These are phyloP conservation scores for Chionis minor DNA, from an alignment of 2,113 vertebrate genomes.

Conservation along the genomic window DNA sequence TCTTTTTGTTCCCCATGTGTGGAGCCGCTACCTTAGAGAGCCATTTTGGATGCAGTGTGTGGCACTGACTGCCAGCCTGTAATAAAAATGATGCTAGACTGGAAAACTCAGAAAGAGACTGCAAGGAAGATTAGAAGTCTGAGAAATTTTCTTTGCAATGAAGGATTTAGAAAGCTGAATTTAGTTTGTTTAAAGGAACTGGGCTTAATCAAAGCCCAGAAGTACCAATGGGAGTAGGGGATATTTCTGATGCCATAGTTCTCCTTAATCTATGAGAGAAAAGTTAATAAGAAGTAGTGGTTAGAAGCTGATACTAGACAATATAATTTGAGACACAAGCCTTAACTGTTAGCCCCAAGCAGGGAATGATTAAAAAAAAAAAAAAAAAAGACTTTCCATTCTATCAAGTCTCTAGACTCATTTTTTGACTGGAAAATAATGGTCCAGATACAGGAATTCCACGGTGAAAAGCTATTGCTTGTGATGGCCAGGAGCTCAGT, in stretches of 20 bases:
- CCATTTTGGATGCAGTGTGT: neutral
- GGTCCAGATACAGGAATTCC: neutral
- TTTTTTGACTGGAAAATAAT: neutral
- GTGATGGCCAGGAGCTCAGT: neutral
- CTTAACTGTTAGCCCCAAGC: neutral
- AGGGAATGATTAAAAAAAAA: neutral
- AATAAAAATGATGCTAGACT: neutral
- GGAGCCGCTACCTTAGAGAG: neutral
- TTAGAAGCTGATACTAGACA: neutral
- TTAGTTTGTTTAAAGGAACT: neutral
- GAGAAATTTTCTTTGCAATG: neutral
- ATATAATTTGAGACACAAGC: neutral
- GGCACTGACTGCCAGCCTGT: neutral
- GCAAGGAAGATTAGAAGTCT: neutral
- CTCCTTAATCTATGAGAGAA: neutral
- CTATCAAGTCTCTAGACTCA: neutral
- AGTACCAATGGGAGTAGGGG: neutral
- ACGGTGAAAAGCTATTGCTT: neutral
- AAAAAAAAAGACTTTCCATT: neutral
- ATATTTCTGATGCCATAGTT: neutral
- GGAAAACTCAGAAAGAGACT: neutral
- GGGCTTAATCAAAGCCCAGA: neutral
- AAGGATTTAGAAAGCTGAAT: neutral
- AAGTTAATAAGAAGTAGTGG: neutral
- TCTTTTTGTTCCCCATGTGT: neutral